Evolutionary conservation across 1,140 invertebrate genomes (phyloP), one percentile per base, ranked within the genome.

Genomic region (Zaprionus ghesquierei): DNA sequence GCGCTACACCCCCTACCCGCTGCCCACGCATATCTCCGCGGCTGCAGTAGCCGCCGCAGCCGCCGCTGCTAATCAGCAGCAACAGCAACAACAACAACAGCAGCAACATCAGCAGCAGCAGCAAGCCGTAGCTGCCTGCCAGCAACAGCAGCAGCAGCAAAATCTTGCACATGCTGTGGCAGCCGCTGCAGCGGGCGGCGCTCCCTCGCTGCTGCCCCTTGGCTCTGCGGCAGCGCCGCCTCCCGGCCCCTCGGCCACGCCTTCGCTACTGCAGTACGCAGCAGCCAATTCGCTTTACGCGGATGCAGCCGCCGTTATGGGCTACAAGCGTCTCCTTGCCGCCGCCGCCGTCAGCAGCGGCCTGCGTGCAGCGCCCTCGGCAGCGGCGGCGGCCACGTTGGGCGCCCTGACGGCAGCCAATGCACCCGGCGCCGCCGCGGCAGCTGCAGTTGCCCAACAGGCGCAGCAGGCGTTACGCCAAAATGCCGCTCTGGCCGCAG

Each of bases 1-100:
- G 64, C 93, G 93, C 15, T 93, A 93, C 78, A 85, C 94, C 5
- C 94, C 94, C 12, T 94, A 94, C 87, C 94, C 94, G 55, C 91
- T 95, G 74, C 93, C 94, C 25, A 92, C 93, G 22, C 91, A 92
- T 58, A 75, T 92, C 35, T 92, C 93, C 62, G 86, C 90, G 10
- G 93, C 93, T 68, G 93, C 93, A 65, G 92, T 89, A 33, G 92
- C 87, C 20, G 85, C 86, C 13, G 93, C 93, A 54, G 92, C 93
- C 75, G 92, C 82, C 61, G 92, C 75, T 61, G 70, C 68, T 38
- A 60, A 70, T 50, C 81, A 91, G 29, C 87, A 91, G 31, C 82
- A 81, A 41, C 77, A 82, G 22, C 89, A 91, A 29, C 81, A 90
- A 13, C 85, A 89, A 13, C 81, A 81, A 31, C 92, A 90, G 41